phyloP scores from a whole-genome alignment of 1,140 invertebrate genomes.

The Littorina saxatilis region DNA sequence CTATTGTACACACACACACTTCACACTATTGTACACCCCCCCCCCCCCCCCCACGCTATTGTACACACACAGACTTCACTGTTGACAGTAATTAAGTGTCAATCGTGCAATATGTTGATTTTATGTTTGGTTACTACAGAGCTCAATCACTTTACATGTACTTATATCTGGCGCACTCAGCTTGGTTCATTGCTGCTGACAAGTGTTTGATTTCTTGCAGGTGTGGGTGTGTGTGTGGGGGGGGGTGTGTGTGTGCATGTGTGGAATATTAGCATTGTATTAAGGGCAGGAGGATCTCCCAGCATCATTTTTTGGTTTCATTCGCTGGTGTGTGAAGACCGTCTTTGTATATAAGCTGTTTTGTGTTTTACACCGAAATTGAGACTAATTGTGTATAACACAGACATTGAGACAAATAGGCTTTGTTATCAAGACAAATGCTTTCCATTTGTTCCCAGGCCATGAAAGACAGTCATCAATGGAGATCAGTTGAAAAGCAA shows the following conservation, averaged over 20 bases:
- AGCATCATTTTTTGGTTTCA: neutral
- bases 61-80: too few relatives aligned
- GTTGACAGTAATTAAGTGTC: too few relatives aligned
- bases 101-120: too few relatives aligned
- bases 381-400: too few relatives aligned
- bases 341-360: neutral
- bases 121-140: too few relatives aligned
- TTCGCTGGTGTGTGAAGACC: neutral
- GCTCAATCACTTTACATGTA: too few relatives aligned
- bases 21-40: too few relatives aligned
- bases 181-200: neutral
- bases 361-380: neutral
- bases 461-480: conserved; percentile 68
- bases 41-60: too few relatives aligned
- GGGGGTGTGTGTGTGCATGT: neutral
- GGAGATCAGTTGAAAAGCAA: conserved; percentile 69
- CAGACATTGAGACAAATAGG: neutral
- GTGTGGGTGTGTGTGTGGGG: neutral
- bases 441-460: conserved; percentile 47
- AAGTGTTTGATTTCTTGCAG: neutral
- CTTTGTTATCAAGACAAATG: neutral
- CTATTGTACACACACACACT: too few relatives aligned
- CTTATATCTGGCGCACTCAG: too few relatives aligned
- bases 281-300: neutral
- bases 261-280: neutral